Percentiles rank a stretch among this genome's conserved stretches.
These are phyloP conservation scores for Tipula lateralis DNA, from an alignment of 2,888 invertebrate species.

Conservation along the genomic window DNA sequence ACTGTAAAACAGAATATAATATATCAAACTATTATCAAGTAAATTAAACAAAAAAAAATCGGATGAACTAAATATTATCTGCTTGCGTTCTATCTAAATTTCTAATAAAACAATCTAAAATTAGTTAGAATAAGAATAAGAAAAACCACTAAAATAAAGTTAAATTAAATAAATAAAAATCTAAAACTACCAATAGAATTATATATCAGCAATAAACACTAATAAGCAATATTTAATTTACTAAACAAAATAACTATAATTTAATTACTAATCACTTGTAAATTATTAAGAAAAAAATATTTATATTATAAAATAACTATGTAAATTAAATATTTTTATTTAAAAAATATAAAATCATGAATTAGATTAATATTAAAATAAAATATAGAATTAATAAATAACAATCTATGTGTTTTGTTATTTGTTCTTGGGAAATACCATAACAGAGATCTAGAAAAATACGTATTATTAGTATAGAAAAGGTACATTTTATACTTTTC, in stretches of 20 bases:
- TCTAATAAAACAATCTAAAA: background rate
- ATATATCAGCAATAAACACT: background rate
- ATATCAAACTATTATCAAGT: constrained; percentile 15
- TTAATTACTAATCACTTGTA: background rate
- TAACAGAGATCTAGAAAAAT: too few relatives aligned
- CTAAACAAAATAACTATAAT: background rate
- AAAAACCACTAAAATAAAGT: background rate
- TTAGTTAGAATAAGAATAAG: constrained; percentile 9
- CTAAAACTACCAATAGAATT: background rate
- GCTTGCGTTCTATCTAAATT: background rate
- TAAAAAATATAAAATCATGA: background rate
- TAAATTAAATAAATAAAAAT: background rate
- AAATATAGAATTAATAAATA: background rate
- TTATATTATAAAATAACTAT: background rate
- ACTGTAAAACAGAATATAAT: constrained; percentile 24
- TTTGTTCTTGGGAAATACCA: too few relatives aligned
- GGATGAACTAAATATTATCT: background rate
- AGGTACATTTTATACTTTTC: too few relatives aligned
- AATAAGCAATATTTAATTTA: background rate
- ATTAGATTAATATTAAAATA: constrained; percentile 1
- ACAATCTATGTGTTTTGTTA: too few relatives aligned
- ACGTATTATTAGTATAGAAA: too few relatives aligned
- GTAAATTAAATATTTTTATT: constrained; percentile 13
- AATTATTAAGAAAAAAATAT: background rate
- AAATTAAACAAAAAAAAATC: background rate